These are phyloP conservation scores for Chironomus tentans DNA, from an alignment of 2,888 invertebrate genomes.

Conservation along the genomic window DNA sequence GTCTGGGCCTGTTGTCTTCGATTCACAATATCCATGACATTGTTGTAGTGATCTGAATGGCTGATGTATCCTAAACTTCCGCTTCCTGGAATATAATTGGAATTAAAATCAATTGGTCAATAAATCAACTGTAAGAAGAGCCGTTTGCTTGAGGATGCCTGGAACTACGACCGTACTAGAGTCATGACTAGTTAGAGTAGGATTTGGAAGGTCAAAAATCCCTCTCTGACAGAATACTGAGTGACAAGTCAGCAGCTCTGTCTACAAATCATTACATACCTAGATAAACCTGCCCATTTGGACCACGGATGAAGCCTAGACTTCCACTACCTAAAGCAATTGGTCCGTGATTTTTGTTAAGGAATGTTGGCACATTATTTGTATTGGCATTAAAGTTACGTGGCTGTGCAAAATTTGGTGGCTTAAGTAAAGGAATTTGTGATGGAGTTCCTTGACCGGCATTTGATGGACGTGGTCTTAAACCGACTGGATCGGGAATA, in stretches of 20 bases:
- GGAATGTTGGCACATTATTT: conserved; percentile 24
- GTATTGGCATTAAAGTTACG: background rate
- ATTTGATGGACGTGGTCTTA: no score
- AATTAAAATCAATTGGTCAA: no score
- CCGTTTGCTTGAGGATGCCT: no score
- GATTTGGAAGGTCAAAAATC: no score
- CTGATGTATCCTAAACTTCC: conserved; percentile 42
- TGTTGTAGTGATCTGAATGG: conserved; percentile 33
- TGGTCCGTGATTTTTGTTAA: conserved; percentile 30
- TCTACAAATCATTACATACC: conserved; percentile 34
- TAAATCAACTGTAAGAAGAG: no score
- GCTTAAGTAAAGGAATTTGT: conserved; percentile 22
- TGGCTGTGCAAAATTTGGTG: background rate
- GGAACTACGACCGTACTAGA: no score
- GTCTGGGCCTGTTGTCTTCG: background rate
- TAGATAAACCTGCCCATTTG: conserved; percentile 40
- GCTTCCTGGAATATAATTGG: no score
- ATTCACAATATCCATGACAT: background rate
- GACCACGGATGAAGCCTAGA: conserved; percentile 39
- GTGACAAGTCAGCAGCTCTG: no score
- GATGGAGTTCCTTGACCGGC: no score
- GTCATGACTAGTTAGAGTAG: no score
- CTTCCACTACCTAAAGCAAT: conserved; percentile 42
- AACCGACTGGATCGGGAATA: background rate
- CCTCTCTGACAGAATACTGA: no score